Conservation (phyloP, 2,113 vertebrate species). For the Condylura cristata region DNA sequence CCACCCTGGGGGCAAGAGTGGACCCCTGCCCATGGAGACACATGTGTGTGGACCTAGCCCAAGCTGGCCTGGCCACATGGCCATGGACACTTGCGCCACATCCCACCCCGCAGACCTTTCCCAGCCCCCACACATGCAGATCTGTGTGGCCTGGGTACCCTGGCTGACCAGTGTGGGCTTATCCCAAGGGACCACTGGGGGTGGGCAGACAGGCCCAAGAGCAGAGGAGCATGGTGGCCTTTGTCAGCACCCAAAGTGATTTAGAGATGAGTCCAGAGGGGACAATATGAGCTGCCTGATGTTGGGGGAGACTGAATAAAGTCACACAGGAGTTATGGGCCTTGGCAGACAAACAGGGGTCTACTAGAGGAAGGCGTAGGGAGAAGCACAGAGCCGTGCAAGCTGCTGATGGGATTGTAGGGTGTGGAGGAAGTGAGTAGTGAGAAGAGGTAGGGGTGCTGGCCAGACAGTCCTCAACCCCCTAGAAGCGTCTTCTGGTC, state of each 20-base stretch:
- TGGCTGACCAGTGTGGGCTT: background rate
- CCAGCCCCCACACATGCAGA: background rate
- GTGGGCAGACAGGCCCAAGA: background rate
- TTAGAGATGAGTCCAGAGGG: background rate
- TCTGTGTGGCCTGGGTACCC: background rate
- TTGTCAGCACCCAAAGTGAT: background rate
- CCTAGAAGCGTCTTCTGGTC: background rate
- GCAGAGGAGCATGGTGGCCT: background rate
- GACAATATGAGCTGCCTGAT: background rate
- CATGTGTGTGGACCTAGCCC: fast-evolving
- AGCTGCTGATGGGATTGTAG: background rate
- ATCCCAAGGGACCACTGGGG: background rate
- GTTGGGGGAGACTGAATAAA: background rate
- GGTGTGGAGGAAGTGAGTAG: background rate
- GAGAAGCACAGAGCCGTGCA: background rate
- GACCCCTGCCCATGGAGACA: background rate
- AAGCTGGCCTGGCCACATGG: background rate
- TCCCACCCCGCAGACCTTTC: background rate
- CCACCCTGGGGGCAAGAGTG: background rate
- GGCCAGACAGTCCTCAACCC: background rate
- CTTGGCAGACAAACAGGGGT: background rate
- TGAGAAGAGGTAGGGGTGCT: background rate
- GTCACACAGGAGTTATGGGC: background rate
- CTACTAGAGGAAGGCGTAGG: background rate
- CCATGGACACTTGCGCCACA: fast-evolving